Conservation (phyloP, 2,113 vertebrate species). For the Brachyhypopomus occidentalis region DNA sequence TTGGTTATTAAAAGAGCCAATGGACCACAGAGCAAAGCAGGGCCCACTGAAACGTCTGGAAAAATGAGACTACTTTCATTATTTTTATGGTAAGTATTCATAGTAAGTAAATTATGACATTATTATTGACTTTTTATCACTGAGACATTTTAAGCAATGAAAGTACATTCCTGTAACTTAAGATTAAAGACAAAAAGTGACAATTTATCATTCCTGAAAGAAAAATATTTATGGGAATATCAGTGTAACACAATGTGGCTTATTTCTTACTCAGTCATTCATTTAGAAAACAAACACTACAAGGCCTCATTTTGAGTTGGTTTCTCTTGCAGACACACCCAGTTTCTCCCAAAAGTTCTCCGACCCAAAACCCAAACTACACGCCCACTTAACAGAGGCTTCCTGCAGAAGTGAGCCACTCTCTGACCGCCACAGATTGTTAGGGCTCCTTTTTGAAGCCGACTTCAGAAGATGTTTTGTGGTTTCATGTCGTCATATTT, state of each 20-base stretch:
- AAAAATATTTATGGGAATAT: not conserved
- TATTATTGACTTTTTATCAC: no score
- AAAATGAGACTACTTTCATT: not conserved
- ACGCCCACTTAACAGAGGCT: slow-evolving; percentile 27
- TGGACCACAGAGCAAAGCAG: not conserved
- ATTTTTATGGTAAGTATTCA: slow-evolving; percentile 3
- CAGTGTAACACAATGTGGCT: not conserved
- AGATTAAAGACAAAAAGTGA: not conserved
- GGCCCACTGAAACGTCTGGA: not conserved
- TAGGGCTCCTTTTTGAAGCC: not conserved
- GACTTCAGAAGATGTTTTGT: slow-evolving; percentile 12
- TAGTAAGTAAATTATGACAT: not conserved
- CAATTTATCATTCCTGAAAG: not conserved
- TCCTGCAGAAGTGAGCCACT: slow-evolving; percentile 12
- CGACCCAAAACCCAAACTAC: slow-evolving; percentile 25
- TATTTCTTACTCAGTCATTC: slow-evolving; percentile 4
- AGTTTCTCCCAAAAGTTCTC: slow-evolving; percentile 32
- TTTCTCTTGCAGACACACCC: slow-evolving; percentile 27
- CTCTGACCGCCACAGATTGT: not conserved
- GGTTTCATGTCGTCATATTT: not conserved
- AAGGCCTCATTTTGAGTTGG: slow-evolving; percentile 17
- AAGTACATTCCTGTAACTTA: not conserved
- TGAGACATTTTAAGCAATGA: no score
- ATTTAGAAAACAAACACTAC: slow-evolving; percentile 19
- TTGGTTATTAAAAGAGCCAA: slow-evolving; percentile 4